These are phyloP conservation scores for Prunella fulvescens DNA, from an alignment of 2,113 vertebrate genomes.

Conservation along the genomic window DNA sequence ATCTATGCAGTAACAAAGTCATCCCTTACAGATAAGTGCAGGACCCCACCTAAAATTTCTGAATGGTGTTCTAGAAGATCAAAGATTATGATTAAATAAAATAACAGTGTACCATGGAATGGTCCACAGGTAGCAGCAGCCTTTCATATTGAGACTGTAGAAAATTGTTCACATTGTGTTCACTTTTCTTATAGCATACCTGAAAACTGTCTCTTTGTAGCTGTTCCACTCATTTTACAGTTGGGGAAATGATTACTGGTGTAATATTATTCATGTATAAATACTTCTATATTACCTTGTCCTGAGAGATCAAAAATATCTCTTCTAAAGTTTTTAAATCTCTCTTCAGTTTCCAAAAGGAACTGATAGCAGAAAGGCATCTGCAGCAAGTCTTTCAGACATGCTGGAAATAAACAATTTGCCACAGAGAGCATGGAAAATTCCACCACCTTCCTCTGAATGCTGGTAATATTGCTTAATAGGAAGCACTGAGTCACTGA, in stretches of 20 bases:
- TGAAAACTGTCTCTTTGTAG: neutral
- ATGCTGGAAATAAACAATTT: neutral
- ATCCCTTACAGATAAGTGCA: neutral
- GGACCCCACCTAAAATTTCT: neutral
- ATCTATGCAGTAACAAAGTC: neutral
- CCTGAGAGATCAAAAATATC: neutral
- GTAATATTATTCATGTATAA: neutral
- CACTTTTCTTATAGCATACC: neutral
- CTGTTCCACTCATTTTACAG: neutral
- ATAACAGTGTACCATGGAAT: neutral
- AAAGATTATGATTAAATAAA: neutral
- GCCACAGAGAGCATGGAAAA: neutral
- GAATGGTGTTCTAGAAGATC: neutral
- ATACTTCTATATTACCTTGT: neutral
- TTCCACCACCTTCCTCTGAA: neutral
- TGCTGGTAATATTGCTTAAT: neutral
- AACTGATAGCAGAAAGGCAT: neutral
- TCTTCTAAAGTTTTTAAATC: neutral
- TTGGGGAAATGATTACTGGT: neutral
- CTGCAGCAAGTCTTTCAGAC: neutral
- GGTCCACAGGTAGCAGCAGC: neutral
- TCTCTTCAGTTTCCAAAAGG: neutral
- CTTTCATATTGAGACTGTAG: neutral
- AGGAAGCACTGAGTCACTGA: neutral
- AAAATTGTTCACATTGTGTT: neutral